Evolutionary conservation across 2,113 vertebrate genomes (phyloP), one percentile per base, ranked within the genome.

Genomic region (Petaurus breviceps): DNA sequence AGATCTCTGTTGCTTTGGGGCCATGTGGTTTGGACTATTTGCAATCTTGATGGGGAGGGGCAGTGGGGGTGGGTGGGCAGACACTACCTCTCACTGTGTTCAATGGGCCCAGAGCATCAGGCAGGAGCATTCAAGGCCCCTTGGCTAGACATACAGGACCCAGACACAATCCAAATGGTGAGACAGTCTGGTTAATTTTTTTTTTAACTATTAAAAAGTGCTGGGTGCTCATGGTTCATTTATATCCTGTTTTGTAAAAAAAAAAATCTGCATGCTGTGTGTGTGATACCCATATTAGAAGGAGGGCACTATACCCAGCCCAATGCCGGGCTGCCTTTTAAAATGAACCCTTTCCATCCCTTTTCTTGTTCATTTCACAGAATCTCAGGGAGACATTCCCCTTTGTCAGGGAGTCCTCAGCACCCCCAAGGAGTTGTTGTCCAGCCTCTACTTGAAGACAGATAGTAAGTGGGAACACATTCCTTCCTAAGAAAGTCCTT

Each of bases 21-120:
- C 97, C 97, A 97, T 97, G 97, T 98, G 97, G 96, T 98, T 98
- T 98, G 97, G 97, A 95, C 96, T 98, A 94, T 97, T 97, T 97
- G 97, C 95, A 97, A 96, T 97, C 97, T 97, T 92, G 93, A 92
- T 96, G 93, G 92, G 95, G 96, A 95, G 89, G 91, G 93, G 90
- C 89, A 90, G 89, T 91, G 0, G 26, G 92, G n/a, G 11, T 14
- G 49, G 50, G 19, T 92, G 95, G 84, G 93, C 19, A 96, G 97
- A 97, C 93, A 96, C 94, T 96, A 89, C 93, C 97, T 96, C 93
- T 97, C 94, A 97, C 95, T 96, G 96, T 98, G 57, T 92, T 37
- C 3, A 51, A 52, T 90, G 68, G 95, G 92, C 95, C 55, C 0
- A 94, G 94, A 98, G 92, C 94, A 94, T 52, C 94, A 57, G 89